phyloP scores from a whole-genome alignment of 2,113 vertebrate species.

The Myiagra hebetior region DNA sequence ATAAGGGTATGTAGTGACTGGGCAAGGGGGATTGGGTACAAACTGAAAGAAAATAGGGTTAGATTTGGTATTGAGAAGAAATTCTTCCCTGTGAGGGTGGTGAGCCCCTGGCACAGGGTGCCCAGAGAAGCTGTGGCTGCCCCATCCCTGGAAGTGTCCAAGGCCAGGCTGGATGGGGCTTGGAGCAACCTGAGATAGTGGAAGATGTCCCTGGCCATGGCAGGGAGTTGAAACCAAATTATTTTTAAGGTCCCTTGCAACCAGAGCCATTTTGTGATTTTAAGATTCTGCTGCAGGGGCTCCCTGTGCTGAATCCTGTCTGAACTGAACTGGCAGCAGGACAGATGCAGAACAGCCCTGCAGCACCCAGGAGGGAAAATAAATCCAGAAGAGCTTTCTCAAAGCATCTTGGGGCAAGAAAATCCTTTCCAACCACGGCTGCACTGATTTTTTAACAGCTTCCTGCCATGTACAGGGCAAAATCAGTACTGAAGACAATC shows the following conservation, averaged over 20 bases:
- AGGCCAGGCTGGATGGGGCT: not conserved
- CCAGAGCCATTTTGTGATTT: not conserved
- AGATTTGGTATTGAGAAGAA: not conserved
- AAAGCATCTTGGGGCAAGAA: not conserved
- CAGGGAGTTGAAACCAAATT: not conserved
- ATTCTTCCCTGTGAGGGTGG: not conserved
- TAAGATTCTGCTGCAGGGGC: not conserved
- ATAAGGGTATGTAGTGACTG: not conserved
- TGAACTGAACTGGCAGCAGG: not conserved
- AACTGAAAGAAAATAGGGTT: not conserved
- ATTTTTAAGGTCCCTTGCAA: not conserved
- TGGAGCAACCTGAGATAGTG: fast-evolving
- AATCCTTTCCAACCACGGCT: not conserved
- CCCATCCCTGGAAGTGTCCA: not conserved
- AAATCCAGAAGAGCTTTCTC: not conserved
- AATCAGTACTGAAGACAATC: not conserved
- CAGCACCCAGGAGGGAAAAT: not conserved
- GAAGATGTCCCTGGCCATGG: not conserved
- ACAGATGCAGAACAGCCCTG: not conserved
- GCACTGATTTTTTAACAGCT: not conserved
- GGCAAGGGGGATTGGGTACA: not conserved
- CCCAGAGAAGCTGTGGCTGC: not conserved
- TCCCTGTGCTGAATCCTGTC: fast-evolving
- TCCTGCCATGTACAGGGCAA: not conserved
- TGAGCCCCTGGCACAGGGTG: fast-evolving